Conservation (phyloP, 2,797 vertebrate genomes). For the Pangasius krempfi region DNA sequence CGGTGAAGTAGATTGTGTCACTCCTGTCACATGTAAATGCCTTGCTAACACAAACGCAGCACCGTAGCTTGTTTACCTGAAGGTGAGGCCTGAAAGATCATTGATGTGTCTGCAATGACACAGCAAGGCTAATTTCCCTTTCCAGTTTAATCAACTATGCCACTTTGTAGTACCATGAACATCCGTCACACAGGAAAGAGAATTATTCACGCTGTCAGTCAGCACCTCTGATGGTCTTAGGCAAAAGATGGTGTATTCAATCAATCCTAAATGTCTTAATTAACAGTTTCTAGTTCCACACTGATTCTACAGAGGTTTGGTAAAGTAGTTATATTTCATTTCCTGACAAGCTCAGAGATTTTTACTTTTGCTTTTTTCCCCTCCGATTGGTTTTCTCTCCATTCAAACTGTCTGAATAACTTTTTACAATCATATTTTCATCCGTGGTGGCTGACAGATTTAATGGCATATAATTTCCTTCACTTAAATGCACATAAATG, state of each 20-base stretch:
- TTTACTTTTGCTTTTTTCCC: neutral
- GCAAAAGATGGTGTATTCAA: slow-evolving; percentile 52
- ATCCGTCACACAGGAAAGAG: slow-evolving; percentile 51
- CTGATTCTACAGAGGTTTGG: neutral
- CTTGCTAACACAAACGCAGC: slow-evolving; percentile 29
- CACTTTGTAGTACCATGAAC: slow-evolving; percentile 48
- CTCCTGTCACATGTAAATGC: slow-evolving; percentile 15
- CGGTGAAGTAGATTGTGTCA: neutral
- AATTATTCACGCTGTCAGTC: slow-evolving; percentile 63
- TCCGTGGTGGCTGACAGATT: slow-evolving; percentile 18
- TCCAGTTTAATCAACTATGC: slow-evolving; percentile 48
- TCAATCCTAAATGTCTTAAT: slow-evolving; percentile 59
- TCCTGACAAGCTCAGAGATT: neutral
- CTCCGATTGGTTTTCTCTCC: neutral
- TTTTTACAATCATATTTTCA: neutral
- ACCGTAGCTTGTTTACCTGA: slow-evolving; percentile 49
- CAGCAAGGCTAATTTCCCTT: slow-evolving; percentile 51
- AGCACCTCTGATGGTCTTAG: slow-evolving; percentile 39
- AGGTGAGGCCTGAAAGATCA: slow-evolving; percentile 44
- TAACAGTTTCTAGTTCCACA: slow-evolving; percentile 15
- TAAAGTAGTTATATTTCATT: neutral
- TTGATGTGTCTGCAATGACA: slow-evolving; percentile 43
- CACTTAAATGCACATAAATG: slow-evolving; percentile 5
- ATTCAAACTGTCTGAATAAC: neutral
- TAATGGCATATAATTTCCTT: slow-evolving; percentile 32